Evolutionary conservation across 2,797 vertebrate genomes (phyloP), one percentile per base, ranked within the genome.

Genomic region (Pipistrellus nathusii): DNA sequence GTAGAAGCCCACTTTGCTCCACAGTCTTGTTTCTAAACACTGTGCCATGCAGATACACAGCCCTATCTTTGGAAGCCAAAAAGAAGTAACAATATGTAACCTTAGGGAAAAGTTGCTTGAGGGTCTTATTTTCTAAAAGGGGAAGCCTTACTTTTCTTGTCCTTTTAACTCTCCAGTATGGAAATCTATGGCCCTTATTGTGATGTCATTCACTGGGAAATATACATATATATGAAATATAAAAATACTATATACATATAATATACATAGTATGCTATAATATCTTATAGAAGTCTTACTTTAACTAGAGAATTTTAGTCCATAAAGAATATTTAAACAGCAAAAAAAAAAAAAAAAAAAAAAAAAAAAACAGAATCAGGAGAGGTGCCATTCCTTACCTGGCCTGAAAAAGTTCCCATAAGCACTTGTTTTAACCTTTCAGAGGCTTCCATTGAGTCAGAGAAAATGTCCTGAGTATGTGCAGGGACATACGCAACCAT

Each of bases 361-460:
- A 77, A 1, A 32, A 92, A 41, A 38, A 13, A 35, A 55, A 2
- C 5, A 30, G 57, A n/a, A 77, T 1, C 38, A 92, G 82, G 88
- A 93, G 55, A 75, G 23, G 93, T 84, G 93, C 64, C 78, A 62
- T 71, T 85, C 90, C 75, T 62, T 80, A 87, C 91, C 88, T 95
- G 91, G 73, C 78, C 92, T 92, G 59, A 81, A 83, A 83, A 92
- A 76, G 55, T 93, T 84, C 88, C 78, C 75, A 3, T 75, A 88
- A 82, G 66, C 83, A 90, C 88, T 76, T 90, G 59, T 64, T 96
- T 88, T 91, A 75, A 85, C 83, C 66, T 95, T 86, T 90, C 90
- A 71, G 90, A 94, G 62, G 59, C 68, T 85, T 55, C 64, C 48
- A 51, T 51, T 94, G 85, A 91, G 32, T 84, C 92, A 94, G 87